Evolutionary conservation across 2,888 invertebrate genomes (phyloP).

Genomic region (Trichacis sp.): DNA sequence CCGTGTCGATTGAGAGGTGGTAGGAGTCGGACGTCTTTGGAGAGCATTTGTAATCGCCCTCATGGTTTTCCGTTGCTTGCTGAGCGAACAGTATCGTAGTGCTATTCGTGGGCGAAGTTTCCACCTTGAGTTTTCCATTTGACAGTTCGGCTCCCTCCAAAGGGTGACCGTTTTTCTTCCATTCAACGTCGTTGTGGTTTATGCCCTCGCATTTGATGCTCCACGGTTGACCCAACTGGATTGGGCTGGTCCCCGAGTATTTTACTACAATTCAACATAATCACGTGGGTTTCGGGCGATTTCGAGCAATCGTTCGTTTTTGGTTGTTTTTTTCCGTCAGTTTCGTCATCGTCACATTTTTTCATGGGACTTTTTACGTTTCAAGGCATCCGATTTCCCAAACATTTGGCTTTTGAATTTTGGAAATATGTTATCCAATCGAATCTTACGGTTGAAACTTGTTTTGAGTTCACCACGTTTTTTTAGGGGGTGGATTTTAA

Average conservation of each 20-base stretch:
- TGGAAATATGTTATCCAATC: too few relatives aligned
- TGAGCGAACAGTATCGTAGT: slow-evolving; percentile 46
- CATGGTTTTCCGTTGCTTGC: slow-evolving; percentile 55
- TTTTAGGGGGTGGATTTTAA: too few relatives aligned
- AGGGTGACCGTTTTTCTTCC: slow-evolving; percentile 61
- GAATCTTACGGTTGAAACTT: too few relatives aligned
- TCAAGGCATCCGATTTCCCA: too few relatives aligned
- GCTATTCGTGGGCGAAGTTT: slow-evolving; percentile 36
- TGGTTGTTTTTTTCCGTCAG: too few relatives aligned
- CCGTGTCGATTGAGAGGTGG: slow-evolving; percentile 56
- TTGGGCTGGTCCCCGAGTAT: slow-evolving; percentile 49
- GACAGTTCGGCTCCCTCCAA: slow-evolving; percentile 51
- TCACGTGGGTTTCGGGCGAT: too few relatives aligned
- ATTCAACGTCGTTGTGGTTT: slow-evolving; percentile 50
- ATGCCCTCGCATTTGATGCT: slow-evolving; percentile 57
- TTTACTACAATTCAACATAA: too few relatives aligned
- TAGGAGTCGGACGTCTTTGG: slow-evolving; percentile 48
- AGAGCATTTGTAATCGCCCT: slow-evolving; percentile 62
- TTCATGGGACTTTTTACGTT: too few relatives aligned
- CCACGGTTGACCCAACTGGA: slow-evolving; percentile 59
- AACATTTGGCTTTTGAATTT: too few relatives aligned
- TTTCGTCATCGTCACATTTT: too few relatives aligned
- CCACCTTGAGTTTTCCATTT: slow-evolving; percentile 51
- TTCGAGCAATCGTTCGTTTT: too few relatives aligned
- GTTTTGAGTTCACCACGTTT: too few relatives aligned